Evolutionary conservation across 2,113 vertebrate genomes (phyloP), one percentile per base, ranked within the genome.

Genomic region (Myanophis thanlyinensis): DNA sequence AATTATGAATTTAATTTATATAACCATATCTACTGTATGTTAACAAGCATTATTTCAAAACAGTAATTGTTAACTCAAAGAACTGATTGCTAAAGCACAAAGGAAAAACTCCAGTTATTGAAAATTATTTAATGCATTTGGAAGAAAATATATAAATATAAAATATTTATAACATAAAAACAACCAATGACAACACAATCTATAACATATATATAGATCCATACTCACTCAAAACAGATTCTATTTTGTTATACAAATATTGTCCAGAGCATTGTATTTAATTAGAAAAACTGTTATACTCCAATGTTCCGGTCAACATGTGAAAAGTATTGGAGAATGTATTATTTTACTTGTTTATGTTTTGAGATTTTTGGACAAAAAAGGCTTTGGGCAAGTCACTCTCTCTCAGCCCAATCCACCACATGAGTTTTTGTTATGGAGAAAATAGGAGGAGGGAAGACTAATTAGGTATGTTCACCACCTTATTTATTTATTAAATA

Each of bases 401-500:
- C 59, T n/a, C 30, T n/a, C 59, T 62, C 59, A n/a, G 30, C 12
- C 59, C 59, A 67, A 67, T n/a, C 59, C 30, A 67, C 30, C 4
- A 11, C 59, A 62, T 1, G 30, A 67, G 12, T 67, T 35, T 67
- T 67, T 67, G 62, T 67, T 67, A 67, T n/a, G 30, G n/a, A 30
- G 30, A 35, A 67, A 67, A 67, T 67, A 35, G 30, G 62, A 67
- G 13, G 13, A 5, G 13, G 62, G 35, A 67, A 35, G 30, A 67
- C 5, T 18, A 8, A 67, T 67, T 35, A n/a, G 11, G 27, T 62
- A 62, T 5, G 12, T 67, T 67, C 62, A 67, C 13, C 5, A 1
- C 62, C 62, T 67, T 1, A 5, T 40, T 85, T 11, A 11, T 53
- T 87, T 25, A 1, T 0, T 22, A 13, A 0, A 3, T 5, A 11